phyloP scores from a whole-genome alignment of 2,797 vertebrate genomes.

The Sphaeramia orbicularis region DNA sequence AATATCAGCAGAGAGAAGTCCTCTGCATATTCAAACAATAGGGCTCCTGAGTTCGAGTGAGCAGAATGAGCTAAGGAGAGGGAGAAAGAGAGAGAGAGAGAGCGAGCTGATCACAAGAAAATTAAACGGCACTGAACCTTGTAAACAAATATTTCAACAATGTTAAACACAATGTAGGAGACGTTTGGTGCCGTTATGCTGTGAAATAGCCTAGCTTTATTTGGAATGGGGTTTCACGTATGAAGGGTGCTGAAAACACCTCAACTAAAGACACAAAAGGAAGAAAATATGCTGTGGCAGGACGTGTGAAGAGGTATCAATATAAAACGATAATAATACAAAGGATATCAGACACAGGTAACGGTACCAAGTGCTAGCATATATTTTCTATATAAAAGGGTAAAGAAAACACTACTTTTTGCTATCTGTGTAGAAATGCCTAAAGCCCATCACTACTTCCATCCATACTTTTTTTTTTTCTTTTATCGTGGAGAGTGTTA shows the following conservation, averaged over 20 bases:
- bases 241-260: conserved; percentile 35
- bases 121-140: conserved; percentile 83
- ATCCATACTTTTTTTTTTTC: conserved; percentile 50
- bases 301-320: conserved; percentile 4
- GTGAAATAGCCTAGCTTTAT: conserved; percentile 71
- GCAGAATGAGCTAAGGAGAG: conserved; percentile 49
- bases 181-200: conserved; percentile 63
- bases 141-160: conserved; percentile 85
- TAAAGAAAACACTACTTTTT: conserved; percentile 20
- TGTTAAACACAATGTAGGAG: conserved; percentile 75
- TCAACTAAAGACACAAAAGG: not conserved
- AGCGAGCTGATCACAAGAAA: conserved; percentile 77
- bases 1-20: conserved; percentile 64
- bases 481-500: conserved; percentile 45
- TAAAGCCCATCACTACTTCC: conserved; percentile 35
- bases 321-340: conserved; percentile 1
- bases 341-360: not conserved
- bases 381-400: not conserved
- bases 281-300: not conserved
- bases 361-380: no score
- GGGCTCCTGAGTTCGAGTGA: conserved; percentile 61
- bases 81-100: conserved; percentile 17
- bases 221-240: conserved; percentile 64
- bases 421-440: conserved; percentile 2
- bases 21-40: conserved; percentile 76